Base-by-base conservation (phyloP, 2,113 vertebrate genomes). In the Paradisaea rubra region DNA sequence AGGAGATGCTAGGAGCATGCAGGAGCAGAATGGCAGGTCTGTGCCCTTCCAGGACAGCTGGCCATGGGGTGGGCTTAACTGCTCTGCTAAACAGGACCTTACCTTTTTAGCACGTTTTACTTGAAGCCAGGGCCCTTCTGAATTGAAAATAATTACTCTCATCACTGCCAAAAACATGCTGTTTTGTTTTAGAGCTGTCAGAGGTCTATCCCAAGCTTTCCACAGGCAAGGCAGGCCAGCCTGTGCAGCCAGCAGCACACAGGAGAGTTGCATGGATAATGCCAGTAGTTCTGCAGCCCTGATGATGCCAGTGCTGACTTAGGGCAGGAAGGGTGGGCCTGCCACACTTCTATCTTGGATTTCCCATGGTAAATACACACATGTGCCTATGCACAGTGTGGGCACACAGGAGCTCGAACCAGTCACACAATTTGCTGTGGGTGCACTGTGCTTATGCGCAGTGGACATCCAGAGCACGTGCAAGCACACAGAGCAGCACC, bases 381-480 rank as follows among this genome's bases (percentile, higher is more conserved):
- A 1, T 1, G 15, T 28, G 16, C 15, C 44, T 49, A 3, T 2
- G 28, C 3, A 52, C 15, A 31, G 13, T 5, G 27, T 25, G 41
- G 7, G 30, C 20, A 24, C 17, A 41, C 15, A 31, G 50, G 23
- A 81, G 41, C 44, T 61, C 35, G 47, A 15, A 22, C 15, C 33
- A 50, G 7, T 22, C 50, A 41, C 4, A 23, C 23, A 30, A 7
- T 6, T 54, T 0, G 0, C n/a, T 41, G 31, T 11, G 13, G 15
- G 27, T 3, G 0, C 2, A 2, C 33, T 24, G 14, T 64, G 49
- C 28, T 72, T 24, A 35, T 0, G 0, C 25, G 6, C 13, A 20
- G 14, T 10, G 35, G 35, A 54, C 6, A 54, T 39, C 30, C 56
- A 73, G 61, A 69, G 37, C 18, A 47, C 12, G 30, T 52, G 17